Evolutionary conservation across 2,888 invertebrate species (phyloP), one percentile per base, ranked within the genome.

Genomic region (Eurytoma californica): DNA sequence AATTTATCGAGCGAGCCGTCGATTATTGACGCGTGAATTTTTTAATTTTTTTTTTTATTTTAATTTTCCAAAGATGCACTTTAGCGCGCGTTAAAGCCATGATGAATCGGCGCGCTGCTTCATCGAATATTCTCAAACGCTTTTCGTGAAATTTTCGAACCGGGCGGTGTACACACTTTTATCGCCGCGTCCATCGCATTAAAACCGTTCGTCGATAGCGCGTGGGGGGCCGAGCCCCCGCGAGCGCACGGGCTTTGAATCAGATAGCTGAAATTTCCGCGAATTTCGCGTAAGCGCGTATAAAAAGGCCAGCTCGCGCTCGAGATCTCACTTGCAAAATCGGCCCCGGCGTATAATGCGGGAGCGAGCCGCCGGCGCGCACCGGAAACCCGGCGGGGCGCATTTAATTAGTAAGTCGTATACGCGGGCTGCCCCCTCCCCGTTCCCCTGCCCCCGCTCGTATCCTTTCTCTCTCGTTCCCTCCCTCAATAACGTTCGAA

Each of bases 361-460:
- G 83, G 82, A 81, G 82, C 75, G 79, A 75, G 77, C 72, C 79
- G 49, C 3, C 24, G 24, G 24, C 65, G 28, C 63, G 57, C 63
- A 77, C 69, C 73, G 77, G 80, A 80, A 80, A 73, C 73, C 73
- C 79, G 61, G 61, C 72, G 70, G 79, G 72, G 75, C 75, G 80
- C 77, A 75, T 75, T 80, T 80, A 76, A 80, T 80, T 80, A 76
- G 76, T 61, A 51, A 80, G 70, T 55, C 60, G 68, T 51, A 57
- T n/a, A 70, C 55, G 30, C 55, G 65, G 16, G 61, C 75, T 60
- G 55, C 0, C 61, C 28, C 16, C 61, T 18, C 16, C 20, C 55
- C 4, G 49, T 28, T 30, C 53, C n/a, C 58, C 57, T 9, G 63
- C 72, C 49, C 24, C 60, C 49, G 53, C 61, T 51, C 72, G 49